These are phyloP conservation scores for Limonius californicus DNA, from an alignment of 1,140 invertebrate genomes.

Conservation along the genomic window DNA sequence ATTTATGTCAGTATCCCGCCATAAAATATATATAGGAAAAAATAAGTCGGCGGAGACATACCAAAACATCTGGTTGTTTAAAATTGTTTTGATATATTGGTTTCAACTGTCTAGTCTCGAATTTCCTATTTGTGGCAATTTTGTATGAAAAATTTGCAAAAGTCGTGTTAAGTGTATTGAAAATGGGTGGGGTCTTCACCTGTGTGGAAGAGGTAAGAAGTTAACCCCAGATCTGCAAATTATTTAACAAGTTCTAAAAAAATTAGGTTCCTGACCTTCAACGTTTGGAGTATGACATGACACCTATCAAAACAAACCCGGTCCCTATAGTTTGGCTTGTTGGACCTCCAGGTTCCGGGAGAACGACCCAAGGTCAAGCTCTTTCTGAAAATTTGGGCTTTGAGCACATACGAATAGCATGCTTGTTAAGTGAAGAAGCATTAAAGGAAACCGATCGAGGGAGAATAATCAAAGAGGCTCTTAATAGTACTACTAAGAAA, in stretches of 20 bases:
- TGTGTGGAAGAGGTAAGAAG: constrained; percentile 24
- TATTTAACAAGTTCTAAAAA: too few species aligned
- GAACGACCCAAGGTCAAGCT: constrained; percentile 49
- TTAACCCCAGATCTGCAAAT: too few species aligned
- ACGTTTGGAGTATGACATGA: constrained; percentile 25
- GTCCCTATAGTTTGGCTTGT: constrained; percentile 52
- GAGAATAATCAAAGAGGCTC: constrained; percentile 45
- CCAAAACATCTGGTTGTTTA: too few species aligned
- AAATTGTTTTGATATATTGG: too few species aligned
- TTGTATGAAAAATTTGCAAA: neutral
- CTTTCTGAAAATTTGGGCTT: constrained; percentile 51
- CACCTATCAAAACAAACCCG: constrained; percentile 42
- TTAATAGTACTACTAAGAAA: constrained; percentile 29
- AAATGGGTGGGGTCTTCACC: constrained; percentile 25
- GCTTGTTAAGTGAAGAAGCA: constrained; percentile 47
- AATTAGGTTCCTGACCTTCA: constrained; percentile 18
- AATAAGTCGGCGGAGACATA: too few species aligned
- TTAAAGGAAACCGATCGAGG: constrained; percentile 47
- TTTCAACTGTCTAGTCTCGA: too few species aligned
- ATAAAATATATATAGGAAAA: too few species aligned
- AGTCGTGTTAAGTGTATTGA: too few species aligned
- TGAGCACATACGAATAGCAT: constrained; percentile 47
- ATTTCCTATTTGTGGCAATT: too few species aligned
- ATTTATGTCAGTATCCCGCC: too few species aligned
- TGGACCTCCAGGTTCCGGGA: constrained; percentile 50